Base-by-base conservation (phyloP, 2,888 invertebrate species). In the Rotaria macrura region DNA sequence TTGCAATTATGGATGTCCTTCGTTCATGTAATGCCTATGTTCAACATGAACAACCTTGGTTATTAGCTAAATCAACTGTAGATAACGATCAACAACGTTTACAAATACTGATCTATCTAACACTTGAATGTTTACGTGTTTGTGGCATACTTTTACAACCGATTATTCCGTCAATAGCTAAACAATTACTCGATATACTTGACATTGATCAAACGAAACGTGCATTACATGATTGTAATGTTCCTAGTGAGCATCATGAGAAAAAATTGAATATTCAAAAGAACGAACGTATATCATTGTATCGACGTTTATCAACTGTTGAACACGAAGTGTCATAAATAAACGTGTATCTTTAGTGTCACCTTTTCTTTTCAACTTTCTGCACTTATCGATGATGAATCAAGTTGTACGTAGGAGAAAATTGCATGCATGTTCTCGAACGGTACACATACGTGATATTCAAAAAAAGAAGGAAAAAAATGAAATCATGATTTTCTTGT, bases 21-120 rank as follows among this genome's bases (percentile, higher is more conserved):
- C 94, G 94, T 89, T 91, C 93, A 49, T 94, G 95, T 34, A 98
- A 99, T 92, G 92, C 93, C 87, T 95, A 96, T 92, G 94, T 98
- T 89, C 95, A 97, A 89, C 92, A 93, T 7, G 93, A 94, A 88
- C 94, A 94, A 90, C 97, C 97, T 0, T 99, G 98, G 98, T 93
- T 94, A 88, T 92, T 97, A 87, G 93, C 92, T 85, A 94, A 95
- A 89, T 88, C 88, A 2, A 38, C 84, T 7, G 90, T 92, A 20
- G 91, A 92, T 0, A 91, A 92, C 3, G 93, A 94, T 89, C 87
- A 89, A 25, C 85, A 86, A 29, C 84, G 89, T 88, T 91, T 95
- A n/a, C 87, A 88, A 52, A 93, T 93, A 29, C 93, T 96, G 84
- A 92, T 97, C 86, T 94, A 95, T 89, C 91, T 97, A 83, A 94